Percentiles rank a stretch among this genome's conserved stretches.
phyloP scores from a whole-genome alignment of 2,113 vertebrate genomes.

The Tauraco erythrolophus region DNA sequence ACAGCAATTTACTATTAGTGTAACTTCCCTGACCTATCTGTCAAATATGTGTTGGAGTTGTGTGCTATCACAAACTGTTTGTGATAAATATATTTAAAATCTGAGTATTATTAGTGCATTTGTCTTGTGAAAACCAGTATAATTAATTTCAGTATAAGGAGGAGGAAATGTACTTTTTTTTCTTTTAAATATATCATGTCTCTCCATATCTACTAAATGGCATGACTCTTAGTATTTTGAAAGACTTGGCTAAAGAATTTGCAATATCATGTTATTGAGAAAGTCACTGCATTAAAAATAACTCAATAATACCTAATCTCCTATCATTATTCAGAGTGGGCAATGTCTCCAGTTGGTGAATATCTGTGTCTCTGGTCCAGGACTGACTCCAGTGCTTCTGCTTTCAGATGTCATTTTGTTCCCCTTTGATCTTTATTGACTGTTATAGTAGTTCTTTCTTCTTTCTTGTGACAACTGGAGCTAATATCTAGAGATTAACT shows the following conservation, averaged over 20 bases:
- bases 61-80: neutral
- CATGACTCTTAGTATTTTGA: neutral
- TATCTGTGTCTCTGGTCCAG: neutral
- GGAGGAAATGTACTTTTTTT: neutral
- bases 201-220: neutral
- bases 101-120: neutral
- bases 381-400: neutral
- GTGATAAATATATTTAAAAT: neutral
- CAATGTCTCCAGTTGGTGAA: neutral
- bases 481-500: slow-evolving; percentile 12
- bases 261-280: neutral
- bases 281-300: slow-evolving; percentile 1
- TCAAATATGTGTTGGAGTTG: neutral
- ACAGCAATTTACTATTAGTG: neutral
- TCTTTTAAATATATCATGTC: neutral
- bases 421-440: slow-evolving; percentile 25
- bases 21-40: neutral
- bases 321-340: neutral
- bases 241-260: neutral
- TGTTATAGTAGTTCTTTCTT: slow-evolving; percentile 22
- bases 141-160: neutral
- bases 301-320: neutral
- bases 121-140: neutral
- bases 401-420: neutral
- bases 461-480: slow-evolving; percentile 27